phyloP scores from a whole-genome alignment of 2,113 vertebrate species.

The Syngnathus scovelli region DNA sequence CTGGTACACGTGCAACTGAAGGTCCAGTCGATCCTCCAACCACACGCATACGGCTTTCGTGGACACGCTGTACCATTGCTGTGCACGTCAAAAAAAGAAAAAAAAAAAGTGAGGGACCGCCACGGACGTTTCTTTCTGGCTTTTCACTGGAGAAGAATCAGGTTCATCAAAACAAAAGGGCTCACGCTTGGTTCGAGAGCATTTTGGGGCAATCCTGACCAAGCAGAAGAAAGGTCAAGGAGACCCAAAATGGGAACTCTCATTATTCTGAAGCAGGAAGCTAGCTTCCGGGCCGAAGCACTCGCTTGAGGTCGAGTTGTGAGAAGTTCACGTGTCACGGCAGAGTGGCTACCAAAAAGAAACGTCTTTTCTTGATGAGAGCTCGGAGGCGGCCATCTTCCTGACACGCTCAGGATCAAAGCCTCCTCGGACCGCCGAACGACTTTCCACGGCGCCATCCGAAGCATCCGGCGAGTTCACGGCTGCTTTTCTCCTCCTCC shows the following conservation, averaged over 20 bases:
- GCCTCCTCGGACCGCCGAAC: too few species aligned
- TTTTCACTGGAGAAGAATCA: background rate
- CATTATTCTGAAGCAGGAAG: too few species aligned
- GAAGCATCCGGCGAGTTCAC: background rate
- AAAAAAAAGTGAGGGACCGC: background rate
- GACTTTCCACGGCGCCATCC: background rate
- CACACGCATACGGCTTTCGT: slow-evolving; percentile 89
- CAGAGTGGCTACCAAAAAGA: background rate
- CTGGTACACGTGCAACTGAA: slow-evolving; percentile 95
- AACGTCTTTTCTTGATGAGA: background rate
- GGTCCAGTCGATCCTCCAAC: slow-evolving; percentile 91
- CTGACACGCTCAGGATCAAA: too few species aligned
- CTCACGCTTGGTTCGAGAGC: too few species aligned
- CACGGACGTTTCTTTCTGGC: background rate
- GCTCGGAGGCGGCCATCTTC: background rate
- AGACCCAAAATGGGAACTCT: too few species aligned
- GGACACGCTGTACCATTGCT: slow-evolving; percentile 93
- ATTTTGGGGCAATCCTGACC: too few species aligned
- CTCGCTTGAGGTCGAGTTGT: background rate
- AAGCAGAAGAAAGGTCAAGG: too few species aligned
- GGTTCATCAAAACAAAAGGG: background rate
- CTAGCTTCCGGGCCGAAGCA: too few species aligned
- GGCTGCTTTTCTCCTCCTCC: slow-evolving; percentile 2
- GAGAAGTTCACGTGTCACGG: background rate
- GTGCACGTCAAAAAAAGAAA: slow-evolving; percentile 13